These are phyloP conservation scores for Anas platyrhynchos DNA, from an alignment of 2,113 vertebrate species.

Conservation along the genomic window DNA sequence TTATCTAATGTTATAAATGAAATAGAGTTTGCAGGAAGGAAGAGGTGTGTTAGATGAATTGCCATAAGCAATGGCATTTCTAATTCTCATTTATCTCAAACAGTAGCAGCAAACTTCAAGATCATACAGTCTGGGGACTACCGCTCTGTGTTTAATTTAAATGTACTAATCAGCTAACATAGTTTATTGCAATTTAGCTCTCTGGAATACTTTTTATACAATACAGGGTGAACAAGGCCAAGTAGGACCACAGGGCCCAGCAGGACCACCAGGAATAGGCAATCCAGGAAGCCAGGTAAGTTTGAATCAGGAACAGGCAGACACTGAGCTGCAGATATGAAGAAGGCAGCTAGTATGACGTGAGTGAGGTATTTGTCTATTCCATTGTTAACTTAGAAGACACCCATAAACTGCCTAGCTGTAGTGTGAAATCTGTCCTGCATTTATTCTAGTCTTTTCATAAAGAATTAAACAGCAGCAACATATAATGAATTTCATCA, in stretches of 20 bases:
- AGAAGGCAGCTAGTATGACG: neutral
- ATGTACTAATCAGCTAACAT: neutral
- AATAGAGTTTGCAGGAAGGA: neutral
- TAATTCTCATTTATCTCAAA: neutral
- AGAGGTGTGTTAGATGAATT: neutral
- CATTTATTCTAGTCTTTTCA: neutral
- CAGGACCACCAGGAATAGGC: constrained; percentile 74
- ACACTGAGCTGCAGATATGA: neutral
- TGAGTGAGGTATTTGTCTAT: neutral
- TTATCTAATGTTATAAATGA: neutral
- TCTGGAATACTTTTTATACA: neutral
- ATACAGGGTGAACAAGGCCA: constrained; percentile 81
- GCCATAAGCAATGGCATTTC: neutral
- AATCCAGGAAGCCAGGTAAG: constrained; percentile 68
- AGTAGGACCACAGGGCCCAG: constrained; percentile 77
- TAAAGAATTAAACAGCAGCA: neutral
- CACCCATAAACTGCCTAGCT: neutral
- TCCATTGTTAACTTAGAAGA: neutral
- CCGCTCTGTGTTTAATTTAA: neutral
- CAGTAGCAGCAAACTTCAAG: neutral
- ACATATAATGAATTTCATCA: neutral
- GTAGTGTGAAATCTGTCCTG: neutral
- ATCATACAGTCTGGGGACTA: neutral
- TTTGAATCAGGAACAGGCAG: neutral
- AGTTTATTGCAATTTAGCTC: neutral